These are phyloP conservation scores for Notodonta dromedarius DNA, from an alignment of 2,888 invertebrate species.

Conservation along the genomic window DNA sequence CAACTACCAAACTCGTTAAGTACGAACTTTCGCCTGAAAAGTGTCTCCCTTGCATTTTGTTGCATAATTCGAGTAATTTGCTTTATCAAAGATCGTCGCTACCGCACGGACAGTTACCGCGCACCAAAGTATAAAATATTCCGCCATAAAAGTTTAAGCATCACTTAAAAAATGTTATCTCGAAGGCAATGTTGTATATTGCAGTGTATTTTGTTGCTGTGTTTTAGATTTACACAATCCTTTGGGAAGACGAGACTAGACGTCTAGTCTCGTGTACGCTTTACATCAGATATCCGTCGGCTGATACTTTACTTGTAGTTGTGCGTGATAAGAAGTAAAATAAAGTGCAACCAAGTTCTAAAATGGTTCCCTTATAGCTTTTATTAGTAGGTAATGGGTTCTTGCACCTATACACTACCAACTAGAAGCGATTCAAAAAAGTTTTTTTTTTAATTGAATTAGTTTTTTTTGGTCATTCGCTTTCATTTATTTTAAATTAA, in stretches of 20 bases:
- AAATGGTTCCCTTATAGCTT: no score
- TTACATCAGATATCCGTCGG: background rate
- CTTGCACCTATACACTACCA: no score
- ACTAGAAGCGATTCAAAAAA: no score
- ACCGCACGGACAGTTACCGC: constrained; percentile 31
- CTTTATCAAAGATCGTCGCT: constrained; percentile 37
- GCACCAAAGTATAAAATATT: constrained; percentile 39
- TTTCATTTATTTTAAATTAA: no score
- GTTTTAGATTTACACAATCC: background rate
- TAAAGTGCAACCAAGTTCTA: no score
- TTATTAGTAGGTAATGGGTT: no score
- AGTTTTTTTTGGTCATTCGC: no score
- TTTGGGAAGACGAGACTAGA: constrained; percentile 5
- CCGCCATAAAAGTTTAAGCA: constrained; percentile 39
- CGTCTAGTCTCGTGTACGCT: constrained; percentile 11
- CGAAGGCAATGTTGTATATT: constrained; percentile 17
- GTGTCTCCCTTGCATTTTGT: no score
- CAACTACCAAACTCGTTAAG: constrained; percentile 20
- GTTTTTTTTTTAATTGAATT: no score
- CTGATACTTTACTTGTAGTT: no score
- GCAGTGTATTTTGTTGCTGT: constrained; percentile 8
- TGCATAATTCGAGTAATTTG: constrained; percentile 36
- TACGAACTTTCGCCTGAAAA: no score
- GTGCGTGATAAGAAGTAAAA: no score
- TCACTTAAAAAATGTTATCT: constrained; percentile 36